Evolutionary conservation across 2,113 vertebrate species (phyloP).

Genomic region (Leptodactylus fuscus): DNA sequence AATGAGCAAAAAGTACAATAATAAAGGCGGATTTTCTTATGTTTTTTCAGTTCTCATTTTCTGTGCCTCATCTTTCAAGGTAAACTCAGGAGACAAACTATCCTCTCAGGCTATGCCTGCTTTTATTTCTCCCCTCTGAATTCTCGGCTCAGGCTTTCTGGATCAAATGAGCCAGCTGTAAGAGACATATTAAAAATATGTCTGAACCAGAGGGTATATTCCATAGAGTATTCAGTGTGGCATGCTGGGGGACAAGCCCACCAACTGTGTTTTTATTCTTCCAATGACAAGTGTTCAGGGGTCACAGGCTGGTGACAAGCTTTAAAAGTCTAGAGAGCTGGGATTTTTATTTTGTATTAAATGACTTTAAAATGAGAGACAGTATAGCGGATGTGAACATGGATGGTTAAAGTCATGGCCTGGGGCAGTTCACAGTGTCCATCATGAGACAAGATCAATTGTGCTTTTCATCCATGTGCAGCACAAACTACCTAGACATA

Average conservation of each 20-base stretch:
- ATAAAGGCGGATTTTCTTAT: slow-evolving; percentile 6
- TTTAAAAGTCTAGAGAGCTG: slow-evolving; percentile 80
- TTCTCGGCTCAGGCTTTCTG: slow-evolving; percentile 48
- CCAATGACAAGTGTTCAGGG: slow-evolving; percentile 76
- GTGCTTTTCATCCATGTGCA: neutral
- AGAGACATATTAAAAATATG: slow-evolving; percentile 74
- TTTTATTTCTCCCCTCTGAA: slow-evolving; percentile 46
- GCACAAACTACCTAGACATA: neutral
- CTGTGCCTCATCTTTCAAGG: slow-evolving; percentile 46
- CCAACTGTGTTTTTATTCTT: slow-evolving; percentile 67
- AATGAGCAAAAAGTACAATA: slow-evolving; percentile 46
- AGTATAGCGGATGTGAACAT: neutral
- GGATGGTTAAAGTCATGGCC: neutral
- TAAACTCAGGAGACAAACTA: slow-evolving; percentile 42
- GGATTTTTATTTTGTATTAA: slow-evolving; percentile 70
- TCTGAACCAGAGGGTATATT: slow-evolving; percentile 75
- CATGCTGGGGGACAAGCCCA: slow-evolving; percentile 68
- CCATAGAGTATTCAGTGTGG: slow-evolving; percentile 79
- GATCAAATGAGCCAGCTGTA: slow-evolving; percentile 71
- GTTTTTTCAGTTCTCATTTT: slow-evolving; percentile 26
- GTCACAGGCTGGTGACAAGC: slow-evolving; percentile 77
- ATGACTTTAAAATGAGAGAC: neutral
- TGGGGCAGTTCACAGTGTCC: neutral
- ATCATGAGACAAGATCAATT: neutral
- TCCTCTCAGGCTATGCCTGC: slow-evolving; percentile 50